Evolutionary conservation across 1,140 invertebrate species (phyloP).

Genomic region (Cryptotermes secundus): DNA sequence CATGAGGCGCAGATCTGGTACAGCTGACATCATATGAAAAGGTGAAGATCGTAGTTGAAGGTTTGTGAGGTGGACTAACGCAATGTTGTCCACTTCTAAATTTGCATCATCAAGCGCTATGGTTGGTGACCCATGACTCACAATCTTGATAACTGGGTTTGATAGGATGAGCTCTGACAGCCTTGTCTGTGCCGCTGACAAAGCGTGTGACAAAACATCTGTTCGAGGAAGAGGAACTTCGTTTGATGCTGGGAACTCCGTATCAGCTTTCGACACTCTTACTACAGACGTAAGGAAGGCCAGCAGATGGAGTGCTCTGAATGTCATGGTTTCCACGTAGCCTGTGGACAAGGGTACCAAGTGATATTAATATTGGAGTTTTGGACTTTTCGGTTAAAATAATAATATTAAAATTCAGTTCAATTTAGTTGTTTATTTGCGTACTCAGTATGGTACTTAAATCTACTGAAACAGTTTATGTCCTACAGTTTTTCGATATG

Average conservation of each 20-base stretch:
- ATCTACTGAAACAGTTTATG: no score
- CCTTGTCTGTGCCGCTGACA: not conserved
- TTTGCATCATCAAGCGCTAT: not conserved
- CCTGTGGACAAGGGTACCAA: no score
- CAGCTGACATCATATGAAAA: not conserved
- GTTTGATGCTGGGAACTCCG: not conserved
- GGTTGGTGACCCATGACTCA: not conserved
- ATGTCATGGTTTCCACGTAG: no score
- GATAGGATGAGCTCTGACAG: not conserved
- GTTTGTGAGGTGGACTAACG: not conserved
- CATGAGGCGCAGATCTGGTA: not conserved
- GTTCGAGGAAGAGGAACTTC: not conserved
- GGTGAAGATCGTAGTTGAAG: not conserved
- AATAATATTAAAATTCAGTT: no score
- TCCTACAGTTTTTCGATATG: no score
- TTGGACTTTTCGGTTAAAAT: no score
- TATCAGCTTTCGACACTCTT: not conserved
- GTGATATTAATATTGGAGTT: no score
- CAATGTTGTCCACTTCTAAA: not conserved
- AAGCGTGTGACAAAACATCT: not conserved
- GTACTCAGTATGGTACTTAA: no score
- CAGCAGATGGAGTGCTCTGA: no score
- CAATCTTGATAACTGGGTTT: not conserved
- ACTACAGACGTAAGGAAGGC: not conserved
- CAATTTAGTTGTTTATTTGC: no score